phyloP scores from a whole-genome alignment of 2,888 invertebrate genomes.

The Mactromeris polynyma region DNA sequence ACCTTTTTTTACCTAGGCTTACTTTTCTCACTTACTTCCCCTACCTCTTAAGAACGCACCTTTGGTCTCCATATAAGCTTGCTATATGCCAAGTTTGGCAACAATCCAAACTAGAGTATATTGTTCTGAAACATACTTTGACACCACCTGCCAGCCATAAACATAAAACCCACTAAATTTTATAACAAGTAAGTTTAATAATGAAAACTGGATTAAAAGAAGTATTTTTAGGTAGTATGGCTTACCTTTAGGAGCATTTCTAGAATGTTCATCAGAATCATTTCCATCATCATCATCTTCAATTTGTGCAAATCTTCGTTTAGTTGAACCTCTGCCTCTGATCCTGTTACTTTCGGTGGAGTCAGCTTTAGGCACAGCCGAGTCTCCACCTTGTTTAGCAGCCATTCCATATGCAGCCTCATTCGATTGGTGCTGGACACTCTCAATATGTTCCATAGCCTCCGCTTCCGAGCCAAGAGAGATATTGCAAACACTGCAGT shows the following conservation, averaged over 20 bases:
- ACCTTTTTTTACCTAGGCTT: too few relatives aligned
- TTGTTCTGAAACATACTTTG: too few relatives aligned
- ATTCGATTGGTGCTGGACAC: conserved; percentile 35
- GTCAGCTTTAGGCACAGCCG: background rate
- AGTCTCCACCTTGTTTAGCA: background rate
- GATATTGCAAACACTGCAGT: conserved; percentile 60
- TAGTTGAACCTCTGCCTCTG: background rate
- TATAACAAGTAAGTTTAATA: too few relatives aligned
- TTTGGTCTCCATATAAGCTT: too few relatives aligned
- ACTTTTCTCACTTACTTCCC: too few relatives aligned
- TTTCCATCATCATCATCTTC: background rate
- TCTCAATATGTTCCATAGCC: conserved; percentile 48
- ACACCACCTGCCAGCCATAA: too few relatives aligned
- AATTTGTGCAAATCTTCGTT: background rate
- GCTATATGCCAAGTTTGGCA: too few relatives aligned
- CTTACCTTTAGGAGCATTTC: background rate
- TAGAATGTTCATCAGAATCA: background rate
- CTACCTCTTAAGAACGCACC: too few relatives aligned
- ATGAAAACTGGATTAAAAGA: too few relatives aligned
- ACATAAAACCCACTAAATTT: too few relatives aligned
- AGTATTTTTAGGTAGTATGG: too few relatives aligned
- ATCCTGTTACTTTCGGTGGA: background rate
- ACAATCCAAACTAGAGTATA: too few relatives aligned
- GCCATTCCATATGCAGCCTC: conserved; percentile 26
- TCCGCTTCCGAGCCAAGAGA: conserved; percentile 48